Evolutionary conservation across 2,888 invertebrate genomes (phyloP).

Genomic region (Drosophila colorata): DNA sequence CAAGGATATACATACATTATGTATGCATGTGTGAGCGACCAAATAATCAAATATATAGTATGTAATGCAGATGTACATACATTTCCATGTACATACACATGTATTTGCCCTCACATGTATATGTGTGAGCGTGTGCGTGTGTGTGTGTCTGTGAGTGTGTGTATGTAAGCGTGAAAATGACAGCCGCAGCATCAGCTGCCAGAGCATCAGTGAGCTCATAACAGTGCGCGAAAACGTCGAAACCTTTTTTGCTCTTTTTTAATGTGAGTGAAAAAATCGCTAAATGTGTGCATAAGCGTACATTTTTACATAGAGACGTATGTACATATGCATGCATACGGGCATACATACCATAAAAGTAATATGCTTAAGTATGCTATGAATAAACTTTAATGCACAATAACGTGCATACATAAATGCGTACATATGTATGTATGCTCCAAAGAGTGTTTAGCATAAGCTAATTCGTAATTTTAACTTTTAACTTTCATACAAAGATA

Average conservation of each 20-base stretch:
- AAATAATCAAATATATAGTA: constrained; percentile 35
- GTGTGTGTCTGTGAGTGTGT: constrained; percentile 4
- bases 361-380: constrained; percentile 15
- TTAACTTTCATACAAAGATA: too few species aligned
- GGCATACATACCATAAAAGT: constrained; percentile 21
- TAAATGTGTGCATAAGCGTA: constrained; percentile 3
- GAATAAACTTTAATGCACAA: neutral
- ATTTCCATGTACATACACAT: neutral
- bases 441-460: too few species aligned
- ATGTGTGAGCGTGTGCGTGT: neutral
- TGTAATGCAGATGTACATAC: constrained; percentile 10
- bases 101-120: constrained; percentile 1
- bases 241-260: constrained; percentile 35
- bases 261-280: constrained; percentile 39
- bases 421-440: neutral
- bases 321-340: constrained; percentile 11
- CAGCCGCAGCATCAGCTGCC: constrained; percentile 64
- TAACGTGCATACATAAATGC: neutral
- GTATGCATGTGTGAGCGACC: constrained; percentile 20
- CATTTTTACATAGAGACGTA: constrained; percentile 7
- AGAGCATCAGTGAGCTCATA: constrained; percentile 61
- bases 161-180: constrained; percentile 46
- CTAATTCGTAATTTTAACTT: too few species aligned
- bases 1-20: constrained; percentile 10
- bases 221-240: constrained; percentile 55